These are phyloP conservation scores for Anthonomus grandis DNA, from an alignment of 1,140 invertebrate species.

Conservation along the genomic window DNA sequence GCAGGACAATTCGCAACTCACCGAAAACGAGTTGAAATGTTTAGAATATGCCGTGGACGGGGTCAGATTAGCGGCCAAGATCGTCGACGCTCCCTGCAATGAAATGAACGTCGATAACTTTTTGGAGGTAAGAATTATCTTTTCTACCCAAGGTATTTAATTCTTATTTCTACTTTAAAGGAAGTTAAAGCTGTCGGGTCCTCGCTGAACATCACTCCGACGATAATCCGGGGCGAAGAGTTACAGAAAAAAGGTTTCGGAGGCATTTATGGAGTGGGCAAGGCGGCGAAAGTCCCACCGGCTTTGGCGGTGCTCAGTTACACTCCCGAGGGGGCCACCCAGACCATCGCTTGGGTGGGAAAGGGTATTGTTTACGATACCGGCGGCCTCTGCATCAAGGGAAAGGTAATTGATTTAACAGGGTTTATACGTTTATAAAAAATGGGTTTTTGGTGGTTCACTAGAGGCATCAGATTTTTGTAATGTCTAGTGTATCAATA, in stretches of 20 bases:
- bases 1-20: conserved; percentile 45
- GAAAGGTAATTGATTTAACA: conserved; percentile 58
- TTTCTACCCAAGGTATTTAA: neutral
- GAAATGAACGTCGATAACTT: conserved; percentile 82
- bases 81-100: conserved; percentile 81
- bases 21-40: conserved; percentile 59
- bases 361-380: conserved; percentile 94
- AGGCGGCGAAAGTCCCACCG: conserved; percentile 71
- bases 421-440: neutral
- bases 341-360: conserved; percentile 84
- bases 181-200: conserved; percentile 65
- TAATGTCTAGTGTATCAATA: too few relatives aligned
- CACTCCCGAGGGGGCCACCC: conserved; percentile 60
- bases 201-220: conserved; percentile 61
- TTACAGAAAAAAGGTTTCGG: conserved; percentile 71
- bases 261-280: conserved; percentile 85
- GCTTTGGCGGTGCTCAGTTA: conserved; percentile 77
- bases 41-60: conserved; percentile 60
- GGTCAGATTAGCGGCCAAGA: conserved; percentile 70
- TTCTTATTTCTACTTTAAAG: conserved; percentile 46
- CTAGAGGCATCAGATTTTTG: too few relatives aligned
- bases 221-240: conserved; percentile 74
- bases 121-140: conserved; percentile 56
- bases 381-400: conserved; percentile 87
- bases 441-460: too few relatives aligned